phyloP scores from a whole-genome alignment of 1,140 invertebrate species.

The Caenorhabditis tropicalis region DNA sequence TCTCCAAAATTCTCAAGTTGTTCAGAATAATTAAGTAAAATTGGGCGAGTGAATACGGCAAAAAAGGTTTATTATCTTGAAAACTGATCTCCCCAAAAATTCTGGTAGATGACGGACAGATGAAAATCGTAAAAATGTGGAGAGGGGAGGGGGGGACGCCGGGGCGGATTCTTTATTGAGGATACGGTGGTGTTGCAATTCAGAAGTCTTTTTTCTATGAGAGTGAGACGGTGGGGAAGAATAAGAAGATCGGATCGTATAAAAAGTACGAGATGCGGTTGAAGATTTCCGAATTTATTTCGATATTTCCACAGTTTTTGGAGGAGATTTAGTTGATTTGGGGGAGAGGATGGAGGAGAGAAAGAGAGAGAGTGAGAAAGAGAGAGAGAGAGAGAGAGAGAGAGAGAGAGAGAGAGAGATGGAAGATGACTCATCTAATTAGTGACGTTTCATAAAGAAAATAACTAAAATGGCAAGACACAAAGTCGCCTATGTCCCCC shows the following conservation, averaged over 20 bases:
- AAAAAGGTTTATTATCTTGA: not conserved
- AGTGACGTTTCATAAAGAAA: not conserved
- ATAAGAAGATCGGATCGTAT: not conserved
- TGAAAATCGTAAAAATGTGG: not conserved
- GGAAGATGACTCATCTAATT: too few species aligned
- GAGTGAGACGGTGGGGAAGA: too few species aligned
- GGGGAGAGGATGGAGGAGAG: not conserved
- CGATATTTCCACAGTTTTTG: not conserved
- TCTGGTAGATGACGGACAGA: not conserved
- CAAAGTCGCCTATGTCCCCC: too few species aligned
- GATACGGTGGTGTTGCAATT: conserved; percentile 16
- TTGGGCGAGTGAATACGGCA: not conserved
- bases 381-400: too few species aligned
- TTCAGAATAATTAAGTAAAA: too few species aligned
- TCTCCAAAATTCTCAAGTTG: too few species aligned
- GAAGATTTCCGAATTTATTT: not conserved
- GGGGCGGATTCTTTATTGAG: not conserved
- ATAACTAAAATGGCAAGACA: too few species aligned
- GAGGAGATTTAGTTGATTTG: too few species aligned
- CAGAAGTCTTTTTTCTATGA: too few species aligned
- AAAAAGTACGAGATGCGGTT: conserved; percentile 18
- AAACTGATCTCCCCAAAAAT: not conserved
- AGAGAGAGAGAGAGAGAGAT: too few species aligned
- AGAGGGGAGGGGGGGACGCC: not conserved
- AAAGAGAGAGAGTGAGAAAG: not conserved